These are phyloP conservation scores for Delia radicum DNA, from an alignment of 1,140 invertebrate species.

Conservation along the genomic window DNA sequence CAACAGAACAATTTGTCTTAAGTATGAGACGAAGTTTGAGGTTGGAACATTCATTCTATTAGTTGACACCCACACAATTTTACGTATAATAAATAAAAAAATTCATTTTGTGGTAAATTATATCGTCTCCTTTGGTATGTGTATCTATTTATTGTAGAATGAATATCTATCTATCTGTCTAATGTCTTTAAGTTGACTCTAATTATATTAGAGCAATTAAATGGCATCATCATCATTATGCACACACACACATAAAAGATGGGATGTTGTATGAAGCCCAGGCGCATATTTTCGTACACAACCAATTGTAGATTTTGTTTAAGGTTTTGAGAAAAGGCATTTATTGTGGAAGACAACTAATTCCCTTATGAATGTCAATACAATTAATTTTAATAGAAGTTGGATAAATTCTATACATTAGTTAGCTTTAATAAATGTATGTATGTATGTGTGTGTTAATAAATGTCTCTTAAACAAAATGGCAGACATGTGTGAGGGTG, in stretches of 20 bases:
- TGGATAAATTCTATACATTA: background rate
- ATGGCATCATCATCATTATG: background rate
- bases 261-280: background rate
- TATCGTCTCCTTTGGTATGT: too few species aligned
- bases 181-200: slow-evolving; percentile 21
- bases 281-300: background rate
- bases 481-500: background rate
- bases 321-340: background rate
- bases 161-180: too few species aligned
- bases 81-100: slow-evolving; percentile 13
- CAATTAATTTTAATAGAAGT: slow-evolving; percentile 8
- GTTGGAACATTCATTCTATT: background rate
- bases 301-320: background rate
- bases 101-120: slow-evolving; percentile 21
- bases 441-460: background rate
- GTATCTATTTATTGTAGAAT: too few species aligned
- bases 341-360: background rate
- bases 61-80: slow-evolving; percentile 15
- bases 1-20: background rate
- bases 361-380: slow-evolving; percentile 8
- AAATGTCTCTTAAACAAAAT: background rate
- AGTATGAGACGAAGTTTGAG: background rate
- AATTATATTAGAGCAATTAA: slow-evolving; percentile 22
- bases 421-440: background rate
- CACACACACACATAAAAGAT: background rate